phyloP scores from a whole-genome alignment of 2,113 vertebrate species.

The Limnothrissa miodon region DNA sequence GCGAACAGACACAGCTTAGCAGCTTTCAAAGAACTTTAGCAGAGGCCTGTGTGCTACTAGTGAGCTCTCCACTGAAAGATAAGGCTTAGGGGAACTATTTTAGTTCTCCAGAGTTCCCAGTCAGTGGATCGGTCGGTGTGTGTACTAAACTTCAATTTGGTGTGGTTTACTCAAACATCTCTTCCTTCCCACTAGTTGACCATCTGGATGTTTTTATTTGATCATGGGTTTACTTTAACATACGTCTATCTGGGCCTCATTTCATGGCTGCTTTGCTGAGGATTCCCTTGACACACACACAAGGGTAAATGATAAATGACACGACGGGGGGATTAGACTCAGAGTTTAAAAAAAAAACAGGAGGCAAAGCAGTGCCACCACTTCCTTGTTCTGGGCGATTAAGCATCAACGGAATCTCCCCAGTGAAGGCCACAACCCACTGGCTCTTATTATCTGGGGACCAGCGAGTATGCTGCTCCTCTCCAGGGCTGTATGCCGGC shows the following conservation, averaged over 20 bases:
- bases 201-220: not conserved
- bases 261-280: no score
- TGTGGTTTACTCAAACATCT: not conserved
- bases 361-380: not conserved
- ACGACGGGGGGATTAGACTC: not conserved
- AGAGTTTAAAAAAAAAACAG: not conserved
- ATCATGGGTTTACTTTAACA: not conserved
- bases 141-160: not conserved
- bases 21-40: slow-evolving; percentile 28
- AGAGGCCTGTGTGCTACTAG: not conserved
- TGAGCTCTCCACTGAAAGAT: not conserved
- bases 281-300: not conserved
- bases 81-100: not conserved
- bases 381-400: slow-evolving; percentile 7
- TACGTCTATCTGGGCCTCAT: no score
- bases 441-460: not conserved
- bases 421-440: not conserved
- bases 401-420: not conserved
- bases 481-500: not conserved
- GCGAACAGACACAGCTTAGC: slow-evolving; percentile 13
- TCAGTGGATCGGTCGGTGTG: no score
- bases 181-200: not conserved
- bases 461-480: not conserved
- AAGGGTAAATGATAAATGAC: slow-evolving; percentile 2
- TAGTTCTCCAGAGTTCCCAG: no score